These are phyloP conservation scores for Catalaphyllia jardinei DNA, from an alignment of 64 coral and sea anemone species.

Conservation along the genomic window DNA sequence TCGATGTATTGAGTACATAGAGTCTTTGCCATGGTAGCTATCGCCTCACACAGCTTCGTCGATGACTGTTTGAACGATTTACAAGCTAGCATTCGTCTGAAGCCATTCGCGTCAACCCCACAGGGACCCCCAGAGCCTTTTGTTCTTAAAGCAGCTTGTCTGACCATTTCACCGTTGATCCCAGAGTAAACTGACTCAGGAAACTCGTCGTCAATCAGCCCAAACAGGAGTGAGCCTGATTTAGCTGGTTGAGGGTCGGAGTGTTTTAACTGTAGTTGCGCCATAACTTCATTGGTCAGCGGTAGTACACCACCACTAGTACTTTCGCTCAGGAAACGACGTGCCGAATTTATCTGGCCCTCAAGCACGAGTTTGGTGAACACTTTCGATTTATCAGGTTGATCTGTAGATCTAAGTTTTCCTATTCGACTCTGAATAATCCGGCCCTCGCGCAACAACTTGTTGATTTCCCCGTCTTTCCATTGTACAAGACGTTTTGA, in stretches of 20 bases:
- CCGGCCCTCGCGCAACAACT: constrained; percentile 41
- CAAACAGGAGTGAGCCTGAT: constrained; percentile 60
- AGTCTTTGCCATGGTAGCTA: too few relatives aligned
- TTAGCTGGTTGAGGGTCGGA: constrained; percentile 56
- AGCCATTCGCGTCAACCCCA: constrained; percentile 8
- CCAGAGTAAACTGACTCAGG: constrained; percentile 60
- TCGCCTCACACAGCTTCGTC: too few relatives aligned
- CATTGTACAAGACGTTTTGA: constrained; percentile 39
- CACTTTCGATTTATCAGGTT: constrained; percentile 61
- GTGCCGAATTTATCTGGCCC: constrained; percentile 54
- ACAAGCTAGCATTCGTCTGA: not conserved
- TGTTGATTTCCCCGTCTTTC: constrained; percentile 47
- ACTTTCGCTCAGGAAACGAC: constrained; percentile 59
- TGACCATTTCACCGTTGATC: constrained; percentile 68
- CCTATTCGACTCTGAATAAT: constrained; percentile 57
- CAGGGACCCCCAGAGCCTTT: constrained; percentile 9
- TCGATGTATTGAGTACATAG: not conserved
- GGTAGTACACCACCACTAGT: constrained; percentile 56
- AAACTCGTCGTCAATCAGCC: constrained; percentile 44
- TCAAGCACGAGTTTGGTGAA: constrained; percentile 60
- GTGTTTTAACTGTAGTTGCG: constrained; percentile 56
- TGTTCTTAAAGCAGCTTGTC: constrained; percentile 33
- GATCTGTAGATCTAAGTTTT: constrained; percentile 25
- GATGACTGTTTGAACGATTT: too few relatives aligned
- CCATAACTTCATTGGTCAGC: constrained; percentile 61